Evolutionary conservation across 2,888 invertebrate genomes (phyloP), one percentile per base, ranked within the genome.

Genomic region (Punctoribates punctum): DNA sequence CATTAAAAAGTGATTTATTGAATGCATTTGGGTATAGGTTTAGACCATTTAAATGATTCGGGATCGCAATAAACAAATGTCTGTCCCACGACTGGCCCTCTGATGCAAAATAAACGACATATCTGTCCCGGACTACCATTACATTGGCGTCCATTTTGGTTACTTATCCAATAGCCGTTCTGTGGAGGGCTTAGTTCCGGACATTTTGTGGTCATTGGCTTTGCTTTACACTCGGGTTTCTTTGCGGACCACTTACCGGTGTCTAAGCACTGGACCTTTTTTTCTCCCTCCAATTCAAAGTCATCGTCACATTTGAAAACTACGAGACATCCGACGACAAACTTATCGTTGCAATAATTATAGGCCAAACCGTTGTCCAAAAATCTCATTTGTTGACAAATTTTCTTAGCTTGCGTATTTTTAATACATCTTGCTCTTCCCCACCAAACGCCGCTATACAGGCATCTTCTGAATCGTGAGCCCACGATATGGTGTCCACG

Each of bases 21-120:
- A 38, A 70, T 46, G n/a, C 70, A 70, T 20, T 38, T 13, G 9
- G 70, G 42, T 23, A 70, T 70, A 6, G 70, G 70, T 70, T 70
- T 8, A 4, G 23, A 42, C 70, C 70, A 70, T 9, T 42, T 11
- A 34, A 17, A 2, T 29, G 29, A 17, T n/a, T 34, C 17, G 0
- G 6, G 0, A 34, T 62, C 34, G 15, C 62, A 62, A 34, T 62
- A 29, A 11, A 34, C 62, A 27, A 15, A 67, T 34, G 70, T 42
- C 23, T 23, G 70, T 5, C 46, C 70, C 38, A 70, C 46, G 4
- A 38, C 6, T 42, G 6, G 20, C 0, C 23, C 23, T 42, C 34
- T 38, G 17, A 15, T 0, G 17, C 62, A 62, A 6, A 29, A 17
- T 23, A 62, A 9, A 29, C 29, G 29, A 62, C 62, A 62, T 15